Percentiles rank a stretch among this genome's conserved stretches.
phyloP scores from a whole-genome alignment of 2,113 vertebrate species.

The Camelus dromedarius region DNA sequence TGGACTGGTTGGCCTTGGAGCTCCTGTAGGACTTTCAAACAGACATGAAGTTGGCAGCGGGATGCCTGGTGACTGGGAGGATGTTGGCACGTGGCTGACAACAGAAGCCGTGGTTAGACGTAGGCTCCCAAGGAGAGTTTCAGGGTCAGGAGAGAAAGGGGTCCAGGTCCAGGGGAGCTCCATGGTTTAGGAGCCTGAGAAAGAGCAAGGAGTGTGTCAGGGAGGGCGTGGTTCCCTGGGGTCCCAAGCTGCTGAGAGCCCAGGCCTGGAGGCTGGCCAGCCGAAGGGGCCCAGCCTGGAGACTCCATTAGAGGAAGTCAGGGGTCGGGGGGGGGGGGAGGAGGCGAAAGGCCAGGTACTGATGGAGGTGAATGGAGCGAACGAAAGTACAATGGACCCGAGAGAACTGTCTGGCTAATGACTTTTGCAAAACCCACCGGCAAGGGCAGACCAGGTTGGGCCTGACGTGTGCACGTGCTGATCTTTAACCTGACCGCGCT shows the following conservation, averaged over 20 bases:
- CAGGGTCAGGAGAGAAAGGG: not conserved
- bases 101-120: not conserved
- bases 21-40: not conserved
- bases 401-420: not conserved
- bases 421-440: not conserved
- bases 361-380: not conserved
- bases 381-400: not conserved
- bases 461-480: not conserved
- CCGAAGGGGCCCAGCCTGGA: too few species aligned
- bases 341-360: not conserved
- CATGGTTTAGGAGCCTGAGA: not conserved
- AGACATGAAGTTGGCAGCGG: not conserved
- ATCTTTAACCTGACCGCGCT: not conserved
- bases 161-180: not conserved
- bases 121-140: not conserved
- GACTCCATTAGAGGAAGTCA: too few species aligned
- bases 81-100: fast-evolving
- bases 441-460: not conserved
- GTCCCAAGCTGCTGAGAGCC: not conserved
- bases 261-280: not conserved
- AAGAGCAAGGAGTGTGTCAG: not conserved
- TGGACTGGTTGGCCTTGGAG: not conserved
- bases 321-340: too few species aligned
- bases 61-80: not conserved
- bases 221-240: fast-evolving